A percentile compares a stretch with the other conserved stretches of the same genome.
Evolutionary conservation across 2,113 vertebrate species (phyloP).

Genomic region (Pygoscelis adeliae): DNA sequence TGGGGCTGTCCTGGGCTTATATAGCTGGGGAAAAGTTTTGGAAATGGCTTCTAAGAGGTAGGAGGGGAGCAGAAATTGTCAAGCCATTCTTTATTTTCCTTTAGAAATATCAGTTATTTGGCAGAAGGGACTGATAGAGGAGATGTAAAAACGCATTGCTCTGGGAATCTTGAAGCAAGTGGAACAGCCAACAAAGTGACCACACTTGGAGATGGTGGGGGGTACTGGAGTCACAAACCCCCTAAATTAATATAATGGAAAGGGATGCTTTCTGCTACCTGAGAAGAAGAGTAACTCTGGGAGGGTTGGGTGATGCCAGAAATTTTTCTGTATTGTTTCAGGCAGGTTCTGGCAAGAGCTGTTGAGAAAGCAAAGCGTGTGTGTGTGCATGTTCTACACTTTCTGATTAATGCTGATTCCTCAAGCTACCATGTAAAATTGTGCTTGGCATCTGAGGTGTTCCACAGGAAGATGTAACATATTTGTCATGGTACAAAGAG

Average conservation of each 20-base stretch:
- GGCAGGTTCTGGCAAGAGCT: constrained; percentile 2
- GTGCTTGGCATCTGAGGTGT: neutral
- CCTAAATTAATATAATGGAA: neutral
- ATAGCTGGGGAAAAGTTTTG: neutral
- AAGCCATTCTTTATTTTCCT: neutral
- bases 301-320: neutral
- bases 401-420: neutral
- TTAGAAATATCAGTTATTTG: neutral
- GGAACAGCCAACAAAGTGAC: neutral
- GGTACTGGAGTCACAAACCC: neutral
- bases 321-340: neutral
- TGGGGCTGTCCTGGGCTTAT: neutral
- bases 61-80: neutral
- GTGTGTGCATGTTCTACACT: neutral
- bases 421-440: neutral
- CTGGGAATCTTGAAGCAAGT: neutral
- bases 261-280: neutral
- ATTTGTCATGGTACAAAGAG: neutral
- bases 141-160: neutral
- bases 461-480: neutral
- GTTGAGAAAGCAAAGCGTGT: neutral
- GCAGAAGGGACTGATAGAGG: neutral
- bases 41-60: neutral
- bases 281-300: neutral
- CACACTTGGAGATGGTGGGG: neutral